A percentile compares a stretch with the other conserved stretches of the same genome.
Evolutionary conservation across 2,797 vertebrate species (phyloP).

Genomic region (Girardinus metallicus): DNA sequence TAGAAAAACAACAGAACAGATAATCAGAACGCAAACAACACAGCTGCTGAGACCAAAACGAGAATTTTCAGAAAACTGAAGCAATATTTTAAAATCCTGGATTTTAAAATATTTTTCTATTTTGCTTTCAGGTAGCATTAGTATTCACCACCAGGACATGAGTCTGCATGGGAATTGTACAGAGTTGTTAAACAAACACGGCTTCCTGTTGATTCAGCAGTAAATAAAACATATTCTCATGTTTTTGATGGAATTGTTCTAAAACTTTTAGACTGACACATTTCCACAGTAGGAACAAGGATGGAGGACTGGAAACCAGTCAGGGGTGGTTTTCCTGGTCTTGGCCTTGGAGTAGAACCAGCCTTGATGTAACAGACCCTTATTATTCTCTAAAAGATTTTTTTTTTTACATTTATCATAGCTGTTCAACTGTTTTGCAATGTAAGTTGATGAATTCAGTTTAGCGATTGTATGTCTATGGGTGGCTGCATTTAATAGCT

Average conservation of each 20-base stretch:
- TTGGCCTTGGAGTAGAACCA: too few relatives aligned
- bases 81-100: background rate
- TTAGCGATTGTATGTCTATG: too few relatives aligned
- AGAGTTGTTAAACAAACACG: background rate
- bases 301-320: too few relatives aligned
- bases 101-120: too few relatives aligned
- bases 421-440: too few relatives aligned
- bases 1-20: background rate
- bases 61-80: background rate
- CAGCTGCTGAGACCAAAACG: background rate
- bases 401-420: too few relatives aligned
- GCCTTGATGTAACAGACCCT: too few relatives aligned
- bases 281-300: background rate
- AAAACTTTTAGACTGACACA: too few relatives aligned
- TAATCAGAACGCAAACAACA: background rate
- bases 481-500: too few relatives aligned
- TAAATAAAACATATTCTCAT: background rate
- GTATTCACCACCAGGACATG: background rate
- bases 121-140: background rate
- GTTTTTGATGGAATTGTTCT: background rate
- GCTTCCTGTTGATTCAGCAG: background rate
- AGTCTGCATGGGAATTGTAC: background rate
- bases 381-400: too few relatives aligned
- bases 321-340: too few relatives aligned
- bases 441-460: too few relatives aligned